Evolutionary conservation across 2,797 vertebrate species (phyloP).

Genomic region (Melanotaenia maccullochi): DNA sequence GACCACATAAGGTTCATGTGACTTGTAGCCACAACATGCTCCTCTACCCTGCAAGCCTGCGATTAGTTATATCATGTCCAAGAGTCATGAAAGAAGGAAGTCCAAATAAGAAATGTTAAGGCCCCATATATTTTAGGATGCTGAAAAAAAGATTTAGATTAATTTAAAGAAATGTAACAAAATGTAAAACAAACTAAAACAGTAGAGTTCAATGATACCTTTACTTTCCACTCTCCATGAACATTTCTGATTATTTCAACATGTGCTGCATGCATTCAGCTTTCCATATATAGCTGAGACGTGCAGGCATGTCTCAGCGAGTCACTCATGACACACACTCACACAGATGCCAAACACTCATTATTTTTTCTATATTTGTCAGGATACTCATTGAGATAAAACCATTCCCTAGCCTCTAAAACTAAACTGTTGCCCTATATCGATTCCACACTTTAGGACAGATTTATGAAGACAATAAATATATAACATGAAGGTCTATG

Average conservation of each 20-base stretch:
- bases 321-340: conserved; percentile 30
- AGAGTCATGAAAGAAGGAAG: not conserved
- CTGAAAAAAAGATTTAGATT: not conserved
- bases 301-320: conserved; percentile 25
- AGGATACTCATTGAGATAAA: not conserved
- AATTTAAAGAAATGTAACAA: not conserved
- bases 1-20: not conserved
- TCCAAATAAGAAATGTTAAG: not conserved
- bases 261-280: not conserved
- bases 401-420: not conserved
- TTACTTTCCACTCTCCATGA: conserved; percentile 8
- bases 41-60: not conserved
- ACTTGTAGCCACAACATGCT: not conserved
- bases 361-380: not conserved
- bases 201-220: conserved; percentile 24
- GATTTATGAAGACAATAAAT: not conserved
- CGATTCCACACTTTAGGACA: not conserved
- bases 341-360: not conserved
- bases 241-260: conserved; percentile 24
- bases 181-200: conserved; percentile 12
- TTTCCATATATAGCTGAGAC: conserved; percentile 51
- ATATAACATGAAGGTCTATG: not conserved
- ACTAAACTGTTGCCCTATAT: not conserved
- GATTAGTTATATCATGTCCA: not conserved
- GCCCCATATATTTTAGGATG: not conserved